These are phyloP conservation scores for Stenodera caucasica DNA, from an alignment of 2,888 invertebrate genomes.

Conservation along the genomic window DNA sequence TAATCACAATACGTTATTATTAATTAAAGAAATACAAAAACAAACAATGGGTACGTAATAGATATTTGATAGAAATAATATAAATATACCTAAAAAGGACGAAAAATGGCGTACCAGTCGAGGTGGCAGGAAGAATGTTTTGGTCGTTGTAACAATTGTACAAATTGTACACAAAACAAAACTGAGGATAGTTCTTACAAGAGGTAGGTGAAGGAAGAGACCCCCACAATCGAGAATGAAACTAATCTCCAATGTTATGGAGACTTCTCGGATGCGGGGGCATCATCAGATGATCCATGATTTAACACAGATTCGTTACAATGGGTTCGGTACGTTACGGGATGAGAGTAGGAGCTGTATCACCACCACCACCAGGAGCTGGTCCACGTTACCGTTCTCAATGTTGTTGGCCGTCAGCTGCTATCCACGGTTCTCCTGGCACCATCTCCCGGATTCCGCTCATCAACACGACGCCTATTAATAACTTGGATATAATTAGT, in stretches of 20 bases:
- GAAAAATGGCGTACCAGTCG: slow-evolving; percentile 37
- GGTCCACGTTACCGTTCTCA: slow-evolving; percentile 59
- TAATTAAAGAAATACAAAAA: neutral
- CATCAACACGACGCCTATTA: slow-evolving; percentile 52
- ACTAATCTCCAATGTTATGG: neutral
- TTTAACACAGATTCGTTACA: slow-evolving; percentile 40
- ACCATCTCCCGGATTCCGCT: slow-evolving; percentile 55
- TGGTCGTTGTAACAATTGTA: slow-evolving; percentile 50
- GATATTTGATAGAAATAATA: neutral
- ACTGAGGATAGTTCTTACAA: slow-evolving; percentile 44
- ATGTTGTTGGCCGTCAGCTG: slow-evolving; percentile 48
- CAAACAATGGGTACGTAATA: neutral
- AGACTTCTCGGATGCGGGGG: slow-evolving; percentile 4
- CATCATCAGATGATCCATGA: slow-evolving; percentile 1
- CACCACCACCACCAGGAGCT: slow-evolving; percentile 55
- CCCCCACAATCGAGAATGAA: slow-evolving; percentile 4
- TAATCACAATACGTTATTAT: slow-evolving; percentile 6
- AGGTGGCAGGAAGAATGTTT: slow-evolving; percentile 52
- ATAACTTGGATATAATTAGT: slow-evolving; percentile 57
- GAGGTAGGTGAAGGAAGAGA: slow-evolving; percentile 39
- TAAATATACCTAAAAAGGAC: neutral
- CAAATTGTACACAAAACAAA: slow-evolving; percentile 42
- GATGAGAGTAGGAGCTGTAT: slow-evolving; percentile 64
- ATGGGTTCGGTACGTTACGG: slow-evolving; percentile 74
- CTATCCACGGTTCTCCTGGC: slow-evolving; percentile 55